Evolutionary conservation across 2,797 vertebrate species (phyloP).

Genomic region (Sardinella longiceps): DNA sequence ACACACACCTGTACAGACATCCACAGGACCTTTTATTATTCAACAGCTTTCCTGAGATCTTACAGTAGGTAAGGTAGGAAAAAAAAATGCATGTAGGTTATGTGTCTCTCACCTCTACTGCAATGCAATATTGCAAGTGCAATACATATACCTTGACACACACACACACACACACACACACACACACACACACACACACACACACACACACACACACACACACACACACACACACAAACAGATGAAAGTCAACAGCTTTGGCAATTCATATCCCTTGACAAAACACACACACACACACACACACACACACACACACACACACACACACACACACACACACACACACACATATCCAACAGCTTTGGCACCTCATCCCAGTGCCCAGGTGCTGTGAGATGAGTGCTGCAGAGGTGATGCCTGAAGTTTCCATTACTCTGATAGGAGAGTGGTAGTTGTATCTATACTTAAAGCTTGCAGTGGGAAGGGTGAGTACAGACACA

Average conservation of each 20-base stretch:
- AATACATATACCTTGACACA: too few species aligned
- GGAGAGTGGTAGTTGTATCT: neutral
- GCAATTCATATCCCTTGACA: neutral
- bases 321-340: neutral
- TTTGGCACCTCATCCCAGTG: neutral
- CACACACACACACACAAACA: too few species aligned
- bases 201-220: too few species aligned
- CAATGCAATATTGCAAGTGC: too few species aligned
- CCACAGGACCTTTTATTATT: neutral
- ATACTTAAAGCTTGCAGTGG: neutral
- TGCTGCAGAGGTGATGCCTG: neutral
- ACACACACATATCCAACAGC: neutral
- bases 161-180: too few species aligned
- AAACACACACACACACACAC: conserved; percentile 23
- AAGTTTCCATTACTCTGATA: neutral
- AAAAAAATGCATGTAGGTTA: too few species aligned
- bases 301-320: conserved; percentile 25
- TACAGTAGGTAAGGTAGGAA: neutral
- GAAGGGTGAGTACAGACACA: neutral
- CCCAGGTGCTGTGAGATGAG: neutral
- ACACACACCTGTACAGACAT: neutral
- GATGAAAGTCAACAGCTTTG: neutral
- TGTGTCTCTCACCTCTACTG: too few species aligned
- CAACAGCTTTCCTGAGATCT: too few species aligned
- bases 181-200: too few species aligned